These are phyloP conservation scores for Drosophila athabasca DNA, from an alignment of 1,140 invertebrate species.

Conservation along the genomic window DNA sequence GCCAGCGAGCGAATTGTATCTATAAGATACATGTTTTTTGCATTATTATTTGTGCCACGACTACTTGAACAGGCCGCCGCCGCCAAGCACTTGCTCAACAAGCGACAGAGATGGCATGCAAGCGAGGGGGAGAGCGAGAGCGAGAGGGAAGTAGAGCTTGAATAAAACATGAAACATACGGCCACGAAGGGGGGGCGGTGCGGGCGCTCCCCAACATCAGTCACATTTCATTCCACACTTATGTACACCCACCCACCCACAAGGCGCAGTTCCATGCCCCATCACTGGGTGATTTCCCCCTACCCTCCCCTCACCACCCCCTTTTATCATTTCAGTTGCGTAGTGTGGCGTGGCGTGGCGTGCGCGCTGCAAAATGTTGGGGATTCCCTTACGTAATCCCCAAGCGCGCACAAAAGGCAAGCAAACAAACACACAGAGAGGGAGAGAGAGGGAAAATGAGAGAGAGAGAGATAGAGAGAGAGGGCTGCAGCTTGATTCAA, in stretches of 20 bases:
- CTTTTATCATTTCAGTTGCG: constrained; percentile 51
- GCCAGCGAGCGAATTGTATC: constrained; percentile 31
- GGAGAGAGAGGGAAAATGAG: constrained; percentile 18
- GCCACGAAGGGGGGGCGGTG: too few relatives aligned
- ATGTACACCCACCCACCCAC: neutral
- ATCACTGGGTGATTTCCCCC: neutral
- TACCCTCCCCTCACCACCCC: neutral
- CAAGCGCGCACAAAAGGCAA: constrained; percentile 77
- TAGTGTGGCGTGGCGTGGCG: constrained; percentile 44
- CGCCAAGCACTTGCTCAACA: constrained; percentile 24
- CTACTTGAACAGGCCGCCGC: constrained; percentile 8
- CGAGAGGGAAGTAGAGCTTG: constrained; percentile 25
- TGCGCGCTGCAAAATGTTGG: constrained; percentile 75
- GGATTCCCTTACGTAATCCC: constrained; percentile 81
- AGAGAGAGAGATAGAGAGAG: neutral
- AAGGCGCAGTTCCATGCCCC: neutral
- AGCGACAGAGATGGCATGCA: constrained; percentile 5
- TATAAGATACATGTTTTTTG: constrained; percentile 72
- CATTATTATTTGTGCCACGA: constrained; percentile 62
- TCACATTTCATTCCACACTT: constrained; percentile 55
- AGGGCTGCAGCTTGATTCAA: neutral
- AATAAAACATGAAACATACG: constrained; percentile 72
- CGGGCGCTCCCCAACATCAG: constrained; percentile 33
- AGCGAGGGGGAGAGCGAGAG: neutral
- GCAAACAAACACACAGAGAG: constrained; percentile 54